Conservation (phyloP, 2,113 vertebrate species). For the Collichthys lucidus region DNA sequence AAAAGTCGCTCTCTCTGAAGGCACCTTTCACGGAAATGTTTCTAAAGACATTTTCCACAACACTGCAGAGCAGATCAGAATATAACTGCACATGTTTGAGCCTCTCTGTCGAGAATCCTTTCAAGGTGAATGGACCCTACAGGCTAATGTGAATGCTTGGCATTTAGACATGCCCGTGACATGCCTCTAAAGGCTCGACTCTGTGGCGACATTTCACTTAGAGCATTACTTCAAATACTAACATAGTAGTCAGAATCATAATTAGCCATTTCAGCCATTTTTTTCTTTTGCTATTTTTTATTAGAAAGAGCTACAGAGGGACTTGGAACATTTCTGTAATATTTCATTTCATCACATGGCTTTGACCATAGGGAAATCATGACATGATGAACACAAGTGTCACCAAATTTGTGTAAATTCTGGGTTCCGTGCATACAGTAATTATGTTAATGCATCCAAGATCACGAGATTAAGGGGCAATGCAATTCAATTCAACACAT, state of each 20-base stretch:
- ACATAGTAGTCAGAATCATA: not conserved
- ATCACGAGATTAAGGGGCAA: slow-evolving; percentile 39
- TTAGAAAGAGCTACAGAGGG: slow-evolving; percentile 9
- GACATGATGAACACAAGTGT: not conserved
- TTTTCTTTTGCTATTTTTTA: slow-evolving; percentile 6
- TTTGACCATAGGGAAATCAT: not conserved
- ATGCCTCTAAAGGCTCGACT: slow-evolving; percentile 24
- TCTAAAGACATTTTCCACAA: slow-evolving; percentile 25
- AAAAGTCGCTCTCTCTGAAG: slow-evolving; percentile 7
- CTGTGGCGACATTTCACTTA: slow-evolving; percentile 41
- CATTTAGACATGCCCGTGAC: slow-evolving; percentile 36
- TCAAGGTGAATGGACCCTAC: slow-evolving; percentile 46
- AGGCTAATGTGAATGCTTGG: slow-evolving; percentile 44
- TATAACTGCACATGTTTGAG: slow-evolving; percentile 24
- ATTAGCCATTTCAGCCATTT: not conserved
- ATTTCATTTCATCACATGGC: not conserved
- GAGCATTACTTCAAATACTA: slow-evolving; percentile 24
- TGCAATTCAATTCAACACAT: slow-evolving; percentile 31
- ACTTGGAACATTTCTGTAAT: slow-evolving; percentile 4
- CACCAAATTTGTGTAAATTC: slow-evolving; percentile 29
- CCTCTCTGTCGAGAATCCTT: slow-evolving; percentile 20
- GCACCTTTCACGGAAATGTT: slow-evolving; percentile 17
- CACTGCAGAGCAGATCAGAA: slow-evolving; percentile 30
- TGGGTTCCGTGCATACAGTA: slow-evolving; percentile 39
- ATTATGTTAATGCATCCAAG: slow-evolving; percentile 40